These are phyloP conservation scores for Strigamia crassipes DNA, from an alignment of 2,888 invertebrate genomes.

Conservation along the genomic window DNA sequence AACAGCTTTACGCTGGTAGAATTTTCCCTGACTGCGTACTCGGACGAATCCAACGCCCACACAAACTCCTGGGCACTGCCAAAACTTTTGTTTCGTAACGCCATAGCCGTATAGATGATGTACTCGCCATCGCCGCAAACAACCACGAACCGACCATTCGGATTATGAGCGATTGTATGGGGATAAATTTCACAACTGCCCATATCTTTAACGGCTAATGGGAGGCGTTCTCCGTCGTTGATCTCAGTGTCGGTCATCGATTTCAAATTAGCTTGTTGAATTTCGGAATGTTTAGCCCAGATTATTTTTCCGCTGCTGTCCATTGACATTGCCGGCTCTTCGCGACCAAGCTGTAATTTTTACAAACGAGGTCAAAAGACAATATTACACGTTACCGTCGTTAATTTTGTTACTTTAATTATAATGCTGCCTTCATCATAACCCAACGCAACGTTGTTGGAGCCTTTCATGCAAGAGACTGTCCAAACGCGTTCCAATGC, in stretches of 20 bases:
- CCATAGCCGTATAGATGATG: conserved; percentile 99
- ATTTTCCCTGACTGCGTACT: conserved; percentile 78
- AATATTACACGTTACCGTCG: no score
- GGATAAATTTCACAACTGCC: conserved; percentile 99
- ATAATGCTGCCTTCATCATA: conserved; percentile 96
- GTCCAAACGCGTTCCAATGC: conserved; percentile 99
- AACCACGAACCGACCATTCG: conserved; percentile 92
- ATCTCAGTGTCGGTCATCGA: conserved; percentile 73
- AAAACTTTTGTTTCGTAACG: conserved; percentile 96
- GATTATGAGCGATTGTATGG: conserved; percentile 96
- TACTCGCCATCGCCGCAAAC: conserved; percentile 99
- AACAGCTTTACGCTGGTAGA: conserved; percentile 89
- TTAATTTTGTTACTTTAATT: conserved; percentile 68
- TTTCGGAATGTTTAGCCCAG: conserved; percentile 98
- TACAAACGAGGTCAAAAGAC: neutral
- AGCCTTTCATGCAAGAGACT: conserved; percentile 87
- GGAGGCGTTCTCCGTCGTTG: conserved; percentile 89
- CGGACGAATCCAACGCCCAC: conserved; percentile 96
- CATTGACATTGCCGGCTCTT: conserved; percentile 99
- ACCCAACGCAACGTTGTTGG: conserved; percentile 96
- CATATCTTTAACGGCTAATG: conserved; percentile 96
- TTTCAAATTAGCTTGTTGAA: conserved; percentile 94
- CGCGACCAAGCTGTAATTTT: conserved; percentile 74
- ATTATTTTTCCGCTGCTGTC: conserved; percentile 97
- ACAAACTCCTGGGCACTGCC: conserved; percentile 98